phyloP scores from a whole-genome alignment of 2,888 invertebrate species.

The Drosophila greeni region DNA sequence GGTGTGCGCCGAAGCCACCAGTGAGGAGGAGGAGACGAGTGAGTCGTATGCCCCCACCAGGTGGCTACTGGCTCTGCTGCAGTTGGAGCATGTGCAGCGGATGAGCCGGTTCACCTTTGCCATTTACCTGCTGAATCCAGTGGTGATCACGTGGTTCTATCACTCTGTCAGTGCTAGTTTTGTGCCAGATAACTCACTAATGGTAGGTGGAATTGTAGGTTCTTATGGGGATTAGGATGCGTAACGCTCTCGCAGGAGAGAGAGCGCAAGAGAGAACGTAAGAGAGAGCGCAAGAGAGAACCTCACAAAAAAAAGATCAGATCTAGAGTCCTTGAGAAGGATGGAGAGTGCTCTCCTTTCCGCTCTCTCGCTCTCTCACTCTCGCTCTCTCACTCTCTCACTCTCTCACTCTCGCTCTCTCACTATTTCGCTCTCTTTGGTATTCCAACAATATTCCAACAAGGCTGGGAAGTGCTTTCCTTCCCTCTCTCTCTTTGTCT shows the following conservation, averaged over 20 bases:
- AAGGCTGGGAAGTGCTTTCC: no score
- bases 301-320: no score
- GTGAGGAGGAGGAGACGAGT: slow-evolving; percentile 2
- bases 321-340: no score
- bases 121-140: slow-evolving; percentile 49
- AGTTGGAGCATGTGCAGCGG: slow-evolving; percentile 32
- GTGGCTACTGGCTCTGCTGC: slow-evolving; percentile 32
- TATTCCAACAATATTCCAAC: no score
- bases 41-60: slow-evolving; percentile 1
- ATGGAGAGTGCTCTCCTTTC: no score
- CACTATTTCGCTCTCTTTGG: not conserved
- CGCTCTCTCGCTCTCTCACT: no score
- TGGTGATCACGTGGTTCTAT: slow-evolving; percentile 34
- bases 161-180: slow-evolving; percentile 28
- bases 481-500: no score
- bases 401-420: no score
- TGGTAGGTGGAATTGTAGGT: slow-evolving; percentile 22
- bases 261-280: no score
- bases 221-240: not conserved
- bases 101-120: slow-evolving; percentile 44
- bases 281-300: no score
- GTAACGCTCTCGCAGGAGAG: not conserved
- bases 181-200: slow-evolving; percentile 22
- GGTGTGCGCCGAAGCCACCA: slow-evolving; percentile 8
- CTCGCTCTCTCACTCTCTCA: no score